These are phyloP conservation scores for Buphagus erythrorhynchus DNA, from an alignment of 2,797 vertebrate genomes.

Conservation along the genomic window DNA sequence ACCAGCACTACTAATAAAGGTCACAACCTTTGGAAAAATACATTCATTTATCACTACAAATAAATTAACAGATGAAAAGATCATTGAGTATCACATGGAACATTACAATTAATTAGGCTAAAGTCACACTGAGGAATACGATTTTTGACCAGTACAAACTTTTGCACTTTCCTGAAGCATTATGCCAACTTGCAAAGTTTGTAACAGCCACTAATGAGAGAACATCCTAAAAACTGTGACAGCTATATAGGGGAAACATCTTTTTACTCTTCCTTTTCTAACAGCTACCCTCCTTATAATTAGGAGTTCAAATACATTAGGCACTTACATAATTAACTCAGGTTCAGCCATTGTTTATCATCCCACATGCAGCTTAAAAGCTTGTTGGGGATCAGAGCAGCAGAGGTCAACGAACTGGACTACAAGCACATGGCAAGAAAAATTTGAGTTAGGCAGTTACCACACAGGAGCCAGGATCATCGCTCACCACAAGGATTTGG, in stretches of 20 bases:
- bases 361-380: not conserved
- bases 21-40: not conserved
- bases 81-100: not conserved
- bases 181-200: not conserved
- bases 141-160: not conserved
- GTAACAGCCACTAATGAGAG: not conserved
- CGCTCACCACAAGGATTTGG: not conserved
- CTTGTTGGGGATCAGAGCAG: not conserved
- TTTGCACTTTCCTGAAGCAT: not conserved
- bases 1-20: not conserved
- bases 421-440: not conserved
- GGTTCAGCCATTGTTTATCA: not conserved
- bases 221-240: not conserved
- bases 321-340: not conserved
- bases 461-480: not conserved
- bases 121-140: not conserved
- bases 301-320: not conserved
- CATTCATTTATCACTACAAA: not conserved
- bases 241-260: not conserved
- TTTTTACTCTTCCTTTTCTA: not conserved
- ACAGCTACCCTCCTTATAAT: not conserved
- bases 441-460: not conserved
- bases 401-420: not conserved
- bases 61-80: not conserved
- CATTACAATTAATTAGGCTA: not conserved